A percentile compares a stretch with the other conserved stretches of the same genome.
Conservation (phyloP, 2,888 invertebrate genomes). For the Xestobium rufovillosum region DNA sequence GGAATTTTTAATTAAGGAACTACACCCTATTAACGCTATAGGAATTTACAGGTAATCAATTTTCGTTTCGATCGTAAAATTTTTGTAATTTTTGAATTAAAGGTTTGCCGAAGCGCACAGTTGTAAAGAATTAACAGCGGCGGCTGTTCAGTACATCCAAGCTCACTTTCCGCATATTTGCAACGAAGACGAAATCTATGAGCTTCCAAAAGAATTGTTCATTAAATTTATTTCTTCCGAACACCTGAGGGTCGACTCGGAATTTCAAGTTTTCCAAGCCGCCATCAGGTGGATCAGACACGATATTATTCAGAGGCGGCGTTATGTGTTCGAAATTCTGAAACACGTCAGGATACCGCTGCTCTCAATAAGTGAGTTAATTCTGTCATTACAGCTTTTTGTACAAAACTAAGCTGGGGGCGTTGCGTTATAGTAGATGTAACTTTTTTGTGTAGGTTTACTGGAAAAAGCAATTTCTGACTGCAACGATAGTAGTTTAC, state of each 20-base stretch:
- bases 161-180: conserved; percentile 76
- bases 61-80: neutral
- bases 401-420: neutral
- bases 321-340: conserved; percentile 80
- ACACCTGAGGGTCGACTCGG: conserved; percentile 78
- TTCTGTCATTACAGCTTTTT: conserved; percentile 1
- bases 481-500: conserved; percentile 64
- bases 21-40: conserved; percentile 81
- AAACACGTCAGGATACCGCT: conserved; percentile 75
- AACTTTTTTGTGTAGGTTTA: conserved; percentile 44
- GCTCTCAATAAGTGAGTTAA: conserved; percentile 54
- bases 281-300: conserved; percentile 83
- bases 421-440: neutral
- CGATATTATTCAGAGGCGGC: conserved; percentile 67
- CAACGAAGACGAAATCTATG: conserved; percentile 77
- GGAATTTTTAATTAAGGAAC: conserved; percentile 73
- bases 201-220: conserved; percentile 70
- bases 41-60: conserved; percentile 66
- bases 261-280: conserved; percentile 81
- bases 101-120: conserved; percentile 86
- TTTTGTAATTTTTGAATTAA: conserved; percentile 4
- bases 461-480: conserved; percentile 70
- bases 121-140: conserved; percentile 67
- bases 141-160: conserved; percentile 74
- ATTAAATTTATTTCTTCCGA: conserved; percentile 76